Percentiles rank a stretch among this genome's conserved stretches.
phyloP scores from a whole-genome alignment of 2,888 invertebrate species.

The Anarsia innoxiella region DNA sequence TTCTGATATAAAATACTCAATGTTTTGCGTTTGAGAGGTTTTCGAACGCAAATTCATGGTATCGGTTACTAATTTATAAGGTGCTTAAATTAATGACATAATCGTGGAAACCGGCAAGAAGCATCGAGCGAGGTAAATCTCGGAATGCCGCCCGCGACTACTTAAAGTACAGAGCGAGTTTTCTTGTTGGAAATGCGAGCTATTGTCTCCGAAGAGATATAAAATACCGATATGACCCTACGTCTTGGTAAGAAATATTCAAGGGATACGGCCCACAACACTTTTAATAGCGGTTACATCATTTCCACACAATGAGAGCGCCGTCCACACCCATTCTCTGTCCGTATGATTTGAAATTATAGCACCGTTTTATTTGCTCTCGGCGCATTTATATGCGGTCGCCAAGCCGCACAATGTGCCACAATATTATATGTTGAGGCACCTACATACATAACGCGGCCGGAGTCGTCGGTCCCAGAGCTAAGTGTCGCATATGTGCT shows the following conservation, averaged over 20 bases:
- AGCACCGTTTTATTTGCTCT: slow-evolving; percentile 76
- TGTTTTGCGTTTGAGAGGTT: too few relatives aligned
- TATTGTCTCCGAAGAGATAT: slow-evolving; percentile 71
- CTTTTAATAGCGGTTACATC: slow-evolving; percentile 76
- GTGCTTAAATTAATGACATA: slow-evolving; percentile 35
- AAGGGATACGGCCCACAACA: slow-evolving; percentile 74
- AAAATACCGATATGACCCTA: slow-evolving; percentile 74
- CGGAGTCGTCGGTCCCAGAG: slow-evolving; percentile 30
- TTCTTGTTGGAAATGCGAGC: slow-evolving; percentile 67
- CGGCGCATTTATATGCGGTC: slow-evolving; percentile 71
- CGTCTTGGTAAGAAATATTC: slow-evolving; percentile 75
- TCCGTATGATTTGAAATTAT: slow-evolving; percentile 76
- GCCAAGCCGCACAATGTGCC: slow-evolving; percentile 64
- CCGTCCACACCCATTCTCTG: slow-evolving; percentile 76
- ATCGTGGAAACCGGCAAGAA: slow-evolving; percentile 32
- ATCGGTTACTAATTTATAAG: slow-evolving; percentile 12
- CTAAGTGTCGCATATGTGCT: slow-evolving; percentile 62
- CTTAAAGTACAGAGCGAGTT: slow-evolving; percentile 60
- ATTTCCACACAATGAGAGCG: slow-evolving; percentile 76
- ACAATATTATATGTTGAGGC: slow-evolving; percentile 65
- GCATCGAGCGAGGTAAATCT: slow-evolving; percentile 39
- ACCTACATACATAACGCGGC: slow-evolving; percentile 50
- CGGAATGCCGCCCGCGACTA: slow-evolving; percentile 52
- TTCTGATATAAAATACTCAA: slow-evolving; percentile 5
- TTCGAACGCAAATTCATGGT: slow-evolving; percentile 11